These are phyloP conservation scores for Pardalotus punctatus DNA, from an alignment of 2,113 vertebrate genomes.

Conservation along the genomic window DNA sequence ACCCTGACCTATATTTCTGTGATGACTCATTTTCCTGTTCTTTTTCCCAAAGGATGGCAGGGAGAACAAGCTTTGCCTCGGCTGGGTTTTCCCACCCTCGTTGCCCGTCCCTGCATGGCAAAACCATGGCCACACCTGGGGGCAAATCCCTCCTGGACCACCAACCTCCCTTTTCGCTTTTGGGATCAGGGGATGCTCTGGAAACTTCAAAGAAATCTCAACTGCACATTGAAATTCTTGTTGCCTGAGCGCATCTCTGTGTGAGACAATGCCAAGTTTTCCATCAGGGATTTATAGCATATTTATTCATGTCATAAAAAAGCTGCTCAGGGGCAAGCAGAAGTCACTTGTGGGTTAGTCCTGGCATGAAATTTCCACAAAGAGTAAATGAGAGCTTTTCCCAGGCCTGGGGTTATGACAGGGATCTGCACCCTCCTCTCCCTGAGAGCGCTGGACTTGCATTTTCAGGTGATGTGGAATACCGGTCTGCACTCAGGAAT, in stretches of 20 bases:
- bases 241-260: accelerated
- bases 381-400: neutral
- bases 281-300: neutral
- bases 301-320: neutral
- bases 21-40: neutral
- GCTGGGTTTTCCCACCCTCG: neutral
- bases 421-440: neutral
- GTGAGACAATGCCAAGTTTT: accelerated
- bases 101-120: accelerated
- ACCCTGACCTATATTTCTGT: neutral
- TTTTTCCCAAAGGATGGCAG: neutral
- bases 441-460: accelerated
- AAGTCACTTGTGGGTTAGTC: neutral
- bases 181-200: neutral
- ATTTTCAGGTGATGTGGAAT: neutral
- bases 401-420: neutral
- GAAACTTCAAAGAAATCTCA: neutral
- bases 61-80: accelerated
- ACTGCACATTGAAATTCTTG: neutral
- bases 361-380: neutral
- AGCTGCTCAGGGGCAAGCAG: neutral
- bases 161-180: neutral
- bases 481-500: neutral
- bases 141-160: neutral
- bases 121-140: accelerated